Conservation (phyloP, 2,888 invertebrate genomes). For the Drepanosiphum platanoidis region DNA sequence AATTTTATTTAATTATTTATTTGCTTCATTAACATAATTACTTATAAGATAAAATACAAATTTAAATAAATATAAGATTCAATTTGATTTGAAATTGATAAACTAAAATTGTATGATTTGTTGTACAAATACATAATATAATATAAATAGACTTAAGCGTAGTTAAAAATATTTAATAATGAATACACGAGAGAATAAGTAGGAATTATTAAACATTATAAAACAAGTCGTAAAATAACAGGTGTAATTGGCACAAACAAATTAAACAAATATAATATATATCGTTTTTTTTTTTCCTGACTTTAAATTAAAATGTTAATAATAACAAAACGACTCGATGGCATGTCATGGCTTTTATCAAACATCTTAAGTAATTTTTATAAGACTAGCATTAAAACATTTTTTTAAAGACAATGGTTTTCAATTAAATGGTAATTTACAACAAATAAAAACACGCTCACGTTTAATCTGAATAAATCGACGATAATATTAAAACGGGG, state of each 20-base stretch:
- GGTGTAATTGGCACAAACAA: slow-evolving; percentile 32
- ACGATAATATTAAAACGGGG: background rate
- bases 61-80: slow-evolving; percentile 25
- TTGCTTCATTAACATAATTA: background rate
- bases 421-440: background rate
- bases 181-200: slow-evolving; percentile 30
- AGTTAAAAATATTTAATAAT: slow-evolving; percentile 25
- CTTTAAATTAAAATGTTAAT: slow-evolving; percentile 13
- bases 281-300: background rate
- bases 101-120: slow-evolving; percentile 30
- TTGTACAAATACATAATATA: slow-evolving; percentile 5
- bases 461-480: slow-evolving; percentile 5
- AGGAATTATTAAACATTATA: slow-evolving; percentile 24
- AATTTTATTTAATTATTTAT: slow-evolving; percentile 18
- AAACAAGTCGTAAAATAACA: slow-evolving; percentile 35
- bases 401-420: background rate
- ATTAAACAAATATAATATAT: slow-evolving; percentile 21
- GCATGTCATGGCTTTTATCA: background rate
- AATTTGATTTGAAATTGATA: slow-evolving; percentile 21
- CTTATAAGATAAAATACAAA: slow-evolving; percentile 29
- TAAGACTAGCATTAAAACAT: background rate
- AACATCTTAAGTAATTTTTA: slow-evolving; percentile 7
- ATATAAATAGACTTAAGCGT: slow-evolving; percentile 1
- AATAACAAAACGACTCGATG: slow-evolving; percentile 32
- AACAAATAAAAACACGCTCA: background rate